Percentiles rank a stretch among this genome's conserved stretches.
phyloP scores from a whole-genome alignment of 1,140 invertebrate genomes.

The Chionoecetes opilio region DNA sequence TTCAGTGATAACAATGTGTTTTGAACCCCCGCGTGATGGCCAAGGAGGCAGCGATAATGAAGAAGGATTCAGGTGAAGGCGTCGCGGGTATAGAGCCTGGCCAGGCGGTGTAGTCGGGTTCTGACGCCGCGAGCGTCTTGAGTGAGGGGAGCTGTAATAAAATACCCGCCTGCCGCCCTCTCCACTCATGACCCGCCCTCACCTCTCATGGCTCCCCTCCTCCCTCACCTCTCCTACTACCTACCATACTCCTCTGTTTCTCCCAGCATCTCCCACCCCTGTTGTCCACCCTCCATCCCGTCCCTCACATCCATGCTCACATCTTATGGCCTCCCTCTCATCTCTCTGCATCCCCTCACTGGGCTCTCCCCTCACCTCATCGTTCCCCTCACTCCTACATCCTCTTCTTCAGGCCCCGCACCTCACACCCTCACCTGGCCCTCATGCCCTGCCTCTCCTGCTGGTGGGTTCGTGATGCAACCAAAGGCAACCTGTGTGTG shows the following conservation, averaged over 20 bases:
- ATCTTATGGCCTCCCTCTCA: background rate
- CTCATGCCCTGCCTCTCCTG: background rate
- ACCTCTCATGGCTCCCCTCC: background rate
- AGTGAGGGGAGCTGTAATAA: conserved; percentile 73
- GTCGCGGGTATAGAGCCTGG: background rate
- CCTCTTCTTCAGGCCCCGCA: background rate
- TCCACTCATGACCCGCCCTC: background rate
- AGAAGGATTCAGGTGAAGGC: background rate
- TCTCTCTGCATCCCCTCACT: background rate
- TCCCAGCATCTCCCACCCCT: background rate
- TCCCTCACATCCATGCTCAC: background rate
- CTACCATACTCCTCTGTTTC: background rate
- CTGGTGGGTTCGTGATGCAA: background rate
- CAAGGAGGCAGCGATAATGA: background rate
- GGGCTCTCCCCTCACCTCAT: background rate
- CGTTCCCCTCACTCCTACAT: background rate
- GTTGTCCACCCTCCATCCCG: background rate
- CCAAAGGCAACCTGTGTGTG: background rate
- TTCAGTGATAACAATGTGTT: background rate
- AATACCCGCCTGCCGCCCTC: conserved; percentile 39
- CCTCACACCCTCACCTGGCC: background rate
- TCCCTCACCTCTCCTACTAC: background rate
- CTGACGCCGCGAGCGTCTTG: conserved; percentile 56
- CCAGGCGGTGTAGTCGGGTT: background rate
- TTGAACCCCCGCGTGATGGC: background rate